Evolutionary conservation across 2,797 vertebrate genomes (phyloP), one percentile per base, ranked within the genome.

Genomic region (Diglossa cyanea): DNA sequence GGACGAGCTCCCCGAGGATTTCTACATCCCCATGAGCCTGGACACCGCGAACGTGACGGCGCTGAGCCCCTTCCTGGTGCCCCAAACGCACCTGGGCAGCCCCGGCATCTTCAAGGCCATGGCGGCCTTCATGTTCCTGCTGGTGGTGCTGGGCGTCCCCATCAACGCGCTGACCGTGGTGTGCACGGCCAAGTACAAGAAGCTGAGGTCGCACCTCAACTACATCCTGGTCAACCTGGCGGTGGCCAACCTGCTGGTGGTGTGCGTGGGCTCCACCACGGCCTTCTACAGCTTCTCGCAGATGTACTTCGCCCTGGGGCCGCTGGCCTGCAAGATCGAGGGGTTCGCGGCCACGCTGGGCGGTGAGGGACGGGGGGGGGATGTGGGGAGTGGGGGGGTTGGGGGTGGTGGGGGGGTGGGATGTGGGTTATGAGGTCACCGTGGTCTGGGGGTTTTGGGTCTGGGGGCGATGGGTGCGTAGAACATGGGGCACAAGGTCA

Each of bases 221-320:
- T 98, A 98, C 97, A 98, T 98, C 97, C 96, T 98, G 84, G 97
- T 98, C 42, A 98, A 98, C 97, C 62, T 98, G 96, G 97, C 98
- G 0, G n/a, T 98, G 21, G 78, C 98, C 45, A 98, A 98, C 96
- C 97, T 98, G 35, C 39, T 98, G 2, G 98, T 98, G 6, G 65
- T 98, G 73, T 31, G 48, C 14, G 81, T 98, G 11, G 98, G 98
- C 53, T 98, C 98, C 78, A 98, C 97, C 88, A 97, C 98, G 26
- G 97, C 98, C 91, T 98, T 97, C 97, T 95, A 95, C 86, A 97
- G 97, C 96, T 98, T 98, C 87, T 84, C 83, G 42, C 92, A 92
- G 70, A 98, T 92, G 93, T 98, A 98, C 90, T 98, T 98, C 85
- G 35, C 96, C 42, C 53, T 98, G 24, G 98, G 98, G 9, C 87